Percentiles rank a stretch among this genome's conserved stretches.
phyloP scores from a whole-genome alignment of 2,888 invertebrate species.

The Mechanitis messenoides region DNA sequence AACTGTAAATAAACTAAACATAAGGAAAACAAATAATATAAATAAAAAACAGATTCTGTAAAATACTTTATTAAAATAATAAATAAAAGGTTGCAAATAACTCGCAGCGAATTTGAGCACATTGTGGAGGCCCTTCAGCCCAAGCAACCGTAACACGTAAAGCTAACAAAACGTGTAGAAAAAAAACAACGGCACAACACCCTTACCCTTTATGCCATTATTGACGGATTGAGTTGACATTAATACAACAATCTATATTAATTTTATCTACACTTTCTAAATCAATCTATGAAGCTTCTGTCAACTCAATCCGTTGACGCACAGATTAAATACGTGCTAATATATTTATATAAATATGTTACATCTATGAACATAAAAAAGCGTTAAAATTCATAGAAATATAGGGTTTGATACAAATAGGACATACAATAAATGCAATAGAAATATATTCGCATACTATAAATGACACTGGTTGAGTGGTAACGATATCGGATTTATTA shows the following conservation, averaged over 20 bases:
- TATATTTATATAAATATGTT: conserved; percentile 25
- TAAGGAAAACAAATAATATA: neutral
- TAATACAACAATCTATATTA: conserved; percentile 10
- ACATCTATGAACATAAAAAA: conserved; percentile 17
- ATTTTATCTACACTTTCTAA: conserved; percentile 13
- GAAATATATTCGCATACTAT: conserved; percentile 14
- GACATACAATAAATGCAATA: conserved; percentile 20
- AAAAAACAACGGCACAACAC: conserved; percentile 30
- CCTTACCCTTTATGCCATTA: conserved; percentile 18
- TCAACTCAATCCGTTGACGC: conserved; percentile 18
- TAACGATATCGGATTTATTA: conserved; percentile 50
- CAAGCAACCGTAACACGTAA: conserved; percentile 42
- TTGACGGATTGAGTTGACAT: conserved; percentile 9
- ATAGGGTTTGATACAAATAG: conserved; percentile 10
- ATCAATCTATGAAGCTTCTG: conserved; percentile 11
- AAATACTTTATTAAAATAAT: conserved; percentile 74
- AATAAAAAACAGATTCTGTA: conserved; percentile 40
- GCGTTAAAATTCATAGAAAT: conserved; percentile 13
- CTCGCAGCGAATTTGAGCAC: conserved; percentile 52
- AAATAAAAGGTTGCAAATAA: conserved; percentile 69
- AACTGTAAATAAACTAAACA: neutral
- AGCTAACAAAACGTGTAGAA: conserved; percentile 46
- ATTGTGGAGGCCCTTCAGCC: conserved; percentile 33
- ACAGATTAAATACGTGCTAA: conserved; percentile 13
- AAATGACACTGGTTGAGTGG: conserved; percentile 38